Evolutionary conservation across 1,140 invertebrate species (phyloP).

Genomic region (Cyrtorhinus lividipennis): DNA sequence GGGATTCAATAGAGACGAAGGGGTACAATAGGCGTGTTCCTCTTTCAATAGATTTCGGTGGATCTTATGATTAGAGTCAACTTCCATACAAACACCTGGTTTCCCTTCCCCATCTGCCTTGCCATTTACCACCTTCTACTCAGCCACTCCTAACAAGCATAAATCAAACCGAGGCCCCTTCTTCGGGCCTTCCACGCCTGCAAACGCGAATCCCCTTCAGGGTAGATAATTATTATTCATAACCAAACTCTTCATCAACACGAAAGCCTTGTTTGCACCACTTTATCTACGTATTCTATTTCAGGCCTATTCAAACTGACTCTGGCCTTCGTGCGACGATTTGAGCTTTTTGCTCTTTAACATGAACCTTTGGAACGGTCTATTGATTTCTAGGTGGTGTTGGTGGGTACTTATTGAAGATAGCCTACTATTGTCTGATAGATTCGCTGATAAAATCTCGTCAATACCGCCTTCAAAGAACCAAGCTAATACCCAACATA

Average conservation of each 20-base stretch:
- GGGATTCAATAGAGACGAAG: not conserved
- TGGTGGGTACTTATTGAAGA: no score
- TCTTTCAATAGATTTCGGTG: not conserved
- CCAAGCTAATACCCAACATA: no score
- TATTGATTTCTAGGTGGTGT: no score
- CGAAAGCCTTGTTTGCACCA: not conserved
- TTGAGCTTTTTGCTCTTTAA: no score
- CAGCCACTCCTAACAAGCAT: not conserved
- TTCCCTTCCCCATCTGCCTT: not conserved
- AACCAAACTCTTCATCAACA: not conserved
- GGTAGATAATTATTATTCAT: not conserved
- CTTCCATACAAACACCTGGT: not conserved
- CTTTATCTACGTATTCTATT: no score
- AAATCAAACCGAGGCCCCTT: not conserved
- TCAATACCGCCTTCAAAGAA: no score
- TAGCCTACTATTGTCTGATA: no score
- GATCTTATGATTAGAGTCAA: not conserved
- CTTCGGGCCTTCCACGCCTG: not conserved
- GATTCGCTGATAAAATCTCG: no score
- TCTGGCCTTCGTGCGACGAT: no score
- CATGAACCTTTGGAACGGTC: no score
- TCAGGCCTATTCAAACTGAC: no score
- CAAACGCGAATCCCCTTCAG: not conserved
- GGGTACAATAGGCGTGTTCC: not conserved
- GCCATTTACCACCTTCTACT: no score